These are phyloP conservation scores for Spilosoma lubricipeda DNA, from an alignment of 2,888 invertebrate genomes.

Conservation along the genomic window DNA sequence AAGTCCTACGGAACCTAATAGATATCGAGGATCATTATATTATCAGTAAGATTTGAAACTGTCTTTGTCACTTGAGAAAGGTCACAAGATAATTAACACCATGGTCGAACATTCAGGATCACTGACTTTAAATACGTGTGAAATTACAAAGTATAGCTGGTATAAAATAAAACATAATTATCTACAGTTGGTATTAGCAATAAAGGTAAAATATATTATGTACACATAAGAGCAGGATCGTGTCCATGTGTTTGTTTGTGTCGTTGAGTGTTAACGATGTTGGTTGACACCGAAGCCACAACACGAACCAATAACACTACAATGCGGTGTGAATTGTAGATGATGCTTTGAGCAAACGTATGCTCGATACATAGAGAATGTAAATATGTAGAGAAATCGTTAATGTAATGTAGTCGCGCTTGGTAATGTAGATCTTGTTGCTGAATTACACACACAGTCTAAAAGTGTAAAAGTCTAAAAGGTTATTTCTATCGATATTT, in stretches of 20 bases:
- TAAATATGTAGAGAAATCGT: constrained; percentile 53
- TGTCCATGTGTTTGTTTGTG: constrained; percentile 66
- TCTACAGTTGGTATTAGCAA: constrained; percentile 41
- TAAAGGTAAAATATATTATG: constrained; percentile 50
- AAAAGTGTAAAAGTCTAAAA: too few species aligned
- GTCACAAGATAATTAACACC: not conserved
- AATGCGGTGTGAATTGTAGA: constrained; percentile 73
- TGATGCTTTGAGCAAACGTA: constrained; percentile 74
- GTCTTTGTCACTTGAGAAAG: not conserved
- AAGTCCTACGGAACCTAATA: not conserved
- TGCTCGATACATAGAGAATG: constrained; percentile 54
- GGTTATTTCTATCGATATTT: not conserved
- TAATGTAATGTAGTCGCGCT: constrained; percentile 43
- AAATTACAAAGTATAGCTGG: not conserved
- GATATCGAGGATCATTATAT: not conserved
- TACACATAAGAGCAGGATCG: constrained; percentile 61
- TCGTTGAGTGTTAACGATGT: constrained; percentile 63
- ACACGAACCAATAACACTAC: constrained; percentile 61
- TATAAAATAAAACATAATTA: constrained; percentile 39
- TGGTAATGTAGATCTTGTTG: too few species aligned
- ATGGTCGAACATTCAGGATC: not conserved
- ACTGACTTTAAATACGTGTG: not conserved
- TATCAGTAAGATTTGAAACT: not conserved
- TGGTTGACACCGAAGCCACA: constrained; percentile 65
- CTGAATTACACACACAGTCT: too few species aligned